Base-by-base conservation (phyloP, 2,113 vertebrate species). In the Potamarius usumacintae region DNA sequence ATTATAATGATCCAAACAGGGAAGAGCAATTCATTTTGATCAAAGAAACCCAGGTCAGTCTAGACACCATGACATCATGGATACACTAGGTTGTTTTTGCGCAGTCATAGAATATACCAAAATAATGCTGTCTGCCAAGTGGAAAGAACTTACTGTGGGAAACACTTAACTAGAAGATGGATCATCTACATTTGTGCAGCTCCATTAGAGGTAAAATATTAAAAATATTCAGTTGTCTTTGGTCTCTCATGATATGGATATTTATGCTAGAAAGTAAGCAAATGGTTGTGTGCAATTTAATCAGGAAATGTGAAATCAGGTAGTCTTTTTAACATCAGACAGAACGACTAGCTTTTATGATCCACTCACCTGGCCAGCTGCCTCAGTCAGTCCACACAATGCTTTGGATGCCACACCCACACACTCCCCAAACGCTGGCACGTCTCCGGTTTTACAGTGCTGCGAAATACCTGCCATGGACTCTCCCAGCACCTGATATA, bases 391-490 rank as follows among this genome's bases (percentile, higher is more conserved):
- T 53, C 98, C 98, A 90, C 98, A 99, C 69, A 99, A 94, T 48
- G 99, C 98, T 93, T 99, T 99, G 88, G 98, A 99, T 0, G 98
- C 99, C 85, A 97, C 95, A 42, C 96, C 96, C 84, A 99, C 98
- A 62, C 98, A 97, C 85, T 98, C 97, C 42, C 98, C 98, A 34
- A 99, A 99, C 22, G 96, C 96, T 9, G 96, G 91, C 87, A 99
- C 96, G 89, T 99, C 97, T 0, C 97, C 97, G 0, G 96, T 99
- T 94, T 99, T 99, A 89, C 98, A 99, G 85, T 99, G 97, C 92
- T 99, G 99, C 5, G 99, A 99, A 93, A 99, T 99, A 34, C 99
- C 99, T 0, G 99, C 97, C 98, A 99, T 99, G 0, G 99, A 97
- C 92, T 99, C 99, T 4, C 99, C 98, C 0, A 99, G 96, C 86